phyloP scores from a whole-genome alignment of 2,113 vertebrate species.

The Notiomystis cincta region DNA sequence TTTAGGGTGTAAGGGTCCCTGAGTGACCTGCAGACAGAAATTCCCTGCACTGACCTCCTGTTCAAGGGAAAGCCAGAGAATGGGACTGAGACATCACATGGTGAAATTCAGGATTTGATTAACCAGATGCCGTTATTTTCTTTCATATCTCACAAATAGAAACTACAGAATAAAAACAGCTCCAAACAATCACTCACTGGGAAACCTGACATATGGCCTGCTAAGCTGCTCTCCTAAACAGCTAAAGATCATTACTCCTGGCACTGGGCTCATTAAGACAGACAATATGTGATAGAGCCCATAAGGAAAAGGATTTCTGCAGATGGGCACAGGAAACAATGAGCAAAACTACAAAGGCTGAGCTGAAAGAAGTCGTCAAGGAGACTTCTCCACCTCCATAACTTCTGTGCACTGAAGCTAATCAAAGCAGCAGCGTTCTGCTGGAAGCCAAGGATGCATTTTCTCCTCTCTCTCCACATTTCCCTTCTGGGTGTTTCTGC shows the following conservation, averaged over 20 bases:
- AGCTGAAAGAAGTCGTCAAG: conserved; percentile 30
- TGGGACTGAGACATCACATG: background rate
- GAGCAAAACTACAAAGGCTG: background rate
- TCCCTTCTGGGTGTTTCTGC: background rate
- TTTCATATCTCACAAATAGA: conserved; percentile 17
- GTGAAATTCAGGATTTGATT: background rate
- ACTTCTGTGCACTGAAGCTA: background rate
- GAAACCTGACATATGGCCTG: conserved; percentile 45
- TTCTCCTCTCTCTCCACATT: background rate
- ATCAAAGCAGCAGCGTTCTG: background rate
- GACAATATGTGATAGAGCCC: background rate
- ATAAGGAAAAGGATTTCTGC: background rate
- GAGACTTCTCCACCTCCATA: conserved; percentile 45
- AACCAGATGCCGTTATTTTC: conserved; percentile 38
- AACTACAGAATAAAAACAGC: conserved; percentile 14
- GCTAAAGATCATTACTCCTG: conserved; percentile 20
- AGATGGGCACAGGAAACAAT: conserved; percentile 27
- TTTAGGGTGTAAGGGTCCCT: background rate
- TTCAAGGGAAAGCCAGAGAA: background rate
- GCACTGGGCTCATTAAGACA: conserved; percentile 14
- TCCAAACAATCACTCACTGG: conserved; percentile 24
- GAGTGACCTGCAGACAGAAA: background rate
- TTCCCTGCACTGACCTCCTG: background rate
- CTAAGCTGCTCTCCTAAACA: conserved; percentile 31
- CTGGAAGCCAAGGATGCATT: background rate